Evolutionary conservation across 2,113 vertebrate genomes (phyloP), one percentile per base, ranked within the genome.

Genomic region (Megalops atlanticus): DNA sequence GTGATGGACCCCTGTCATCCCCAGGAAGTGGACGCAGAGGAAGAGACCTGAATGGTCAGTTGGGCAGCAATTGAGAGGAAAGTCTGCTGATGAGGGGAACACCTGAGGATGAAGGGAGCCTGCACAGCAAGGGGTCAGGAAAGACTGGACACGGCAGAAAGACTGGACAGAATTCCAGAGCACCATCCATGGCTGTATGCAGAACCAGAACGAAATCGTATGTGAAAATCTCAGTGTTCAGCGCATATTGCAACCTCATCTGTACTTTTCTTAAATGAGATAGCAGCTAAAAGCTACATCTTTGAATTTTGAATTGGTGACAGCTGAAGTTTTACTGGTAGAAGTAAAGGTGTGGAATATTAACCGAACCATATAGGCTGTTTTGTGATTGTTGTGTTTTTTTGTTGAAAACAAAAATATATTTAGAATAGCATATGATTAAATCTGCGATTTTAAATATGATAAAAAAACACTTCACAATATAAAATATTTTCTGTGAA

Each of bases 11-110:
- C 10, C 27, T 24, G 7, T 77, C 47, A 38, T 33, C 49, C 43
- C 8, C 35, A 64, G 45, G 21, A 39, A 43, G 15, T 8, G 47
- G 33, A 64, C 8, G 36, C 35, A 47, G 31, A 40, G 38, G 21
- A 64, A 39, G 24, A 18, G 35, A 11, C 27, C 58, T 74, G 70
- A 77, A 84, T 45, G 81, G 78, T 58, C 76, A 39, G 79, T 73
- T 83, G 68, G 84, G 14, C 78, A 81, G 73, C 54, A 85, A 79
- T 81, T 76, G 49, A 79, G 86, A 74, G 81, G 76, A 85, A 81
- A 81, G 16, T 78, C 45, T 79, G 40, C 68, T 83, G 77, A 85
- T 18, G 76, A 79, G 84, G 80, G 68, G 27, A 81, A 81, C 82
- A 84, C 84, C 82, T 87, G 82, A 76, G 75, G 24, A 31, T 4